Percentiles rank a stretch among this genome's conserved stretches.
Conservation (phyloP, 1,140 invertebrate species). For the Dufourea novaeangliae region DNA sequence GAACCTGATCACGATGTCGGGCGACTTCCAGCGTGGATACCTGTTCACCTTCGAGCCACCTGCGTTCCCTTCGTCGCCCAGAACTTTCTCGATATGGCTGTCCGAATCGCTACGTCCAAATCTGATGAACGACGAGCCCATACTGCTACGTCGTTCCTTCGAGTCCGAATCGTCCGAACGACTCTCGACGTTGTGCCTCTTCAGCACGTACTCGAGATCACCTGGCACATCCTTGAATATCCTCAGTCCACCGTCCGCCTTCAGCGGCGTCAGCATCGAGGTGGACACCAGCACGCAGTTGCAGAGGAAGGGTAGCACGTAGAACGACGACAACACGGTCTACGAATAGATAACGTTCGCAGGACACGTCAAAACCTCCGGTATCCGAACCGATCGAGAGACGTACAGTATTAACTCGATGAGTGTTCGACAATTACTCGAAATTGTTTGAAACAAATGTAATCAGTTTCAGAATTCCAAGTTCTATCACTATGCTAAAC, state of each 20-base stretch:
- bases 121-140: constrained; percentile 76
- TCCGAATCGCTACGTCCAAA: constrained; percentile 69
- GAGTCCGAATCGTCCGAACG: constrained; percentile 63
- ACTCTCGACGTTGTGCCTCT: constrained; percentile 59
- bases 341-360: background rate
- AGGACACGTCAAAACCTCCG: no score
- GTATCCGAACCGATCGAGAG: no score
- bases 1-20: constrained; percentile 78
- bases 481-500: no score
- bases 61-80: constrained; percentile 27
- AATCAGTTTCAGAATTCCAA: no score
- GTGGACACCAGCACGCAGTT: constrained; percentile 63
- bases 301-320: constrained; percentile 63
- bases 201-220: constrained; percentile 72
- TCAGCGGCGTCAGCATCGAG: constrained; percentile 58
- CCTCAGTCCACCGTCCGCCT: constrained; percentile 52
- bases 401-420: no score
- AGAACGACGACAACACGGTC: constrained; percentile 52
- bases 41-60: constrained; percentile 39
- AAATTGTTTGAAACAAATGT: no score
- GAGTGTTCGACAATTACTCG: no score
- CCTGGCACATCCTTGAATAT: constrained; percentile 59
- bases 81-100: constrained; percentile 27
- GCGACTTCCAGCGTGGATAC: constrained; percentile 56
- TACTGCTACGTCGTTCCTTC: constrained; percentile 74